These are phyloP conservation scores for Acrossocheilus wenchowensis DNA, from an alignment of 2,797 vertebrate species.

Conservation along the genomic window DNA sequence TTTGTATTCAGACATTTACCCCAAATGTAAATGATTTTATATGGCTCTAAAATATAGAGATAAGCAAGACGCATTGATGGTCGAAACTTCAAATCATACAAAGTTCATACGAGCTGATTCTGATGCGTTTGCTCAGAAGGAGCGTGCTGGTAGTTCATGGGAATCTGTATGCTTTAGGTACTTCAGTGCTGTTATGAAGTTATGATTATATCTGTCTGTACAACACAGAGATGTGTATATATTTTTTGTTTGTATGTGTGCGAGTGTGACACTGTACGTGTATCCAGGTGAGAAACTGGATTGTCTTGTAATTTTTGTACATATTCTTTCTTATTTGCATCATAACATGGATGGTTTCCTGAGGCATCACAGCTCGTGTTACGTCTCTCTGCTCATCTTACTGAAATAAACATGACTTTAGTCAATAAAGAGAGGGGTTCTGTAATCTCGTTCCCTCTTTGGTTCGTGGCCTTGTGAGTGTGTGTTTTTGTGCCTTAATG, in stretches of 20 bases:
- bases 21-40: conserved; percentile 77
- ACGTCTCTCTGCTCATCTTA: background rate
- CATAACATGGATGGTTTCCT: conserved; percentile 67
- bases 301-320: conserved; percentile 71
- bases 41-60: conserved; percentile 68
- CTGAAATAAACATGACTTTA: conserved; percentile 18
- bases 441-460: background rate
- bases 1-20: conserved; percentile 81
- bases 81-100: conserved; percentile 33
- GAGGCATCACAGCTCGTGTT: background rate
- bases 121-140: conserved; percentile 29
- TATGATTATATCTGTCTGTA: conserved; percentile 73
- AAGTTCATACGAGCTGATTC: conserved; percentile 34
- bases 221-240: conserved; percentile 62
- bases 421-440: background rate
- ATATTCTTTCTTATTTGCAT: conserved; percentile 61
- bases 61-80: conserved; percentile 61
- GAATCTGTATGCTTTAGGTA: conserved; percentile 74
- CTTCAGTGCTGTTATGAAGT: conserved; percentile 77
- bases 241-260: conserved; percentile 47
- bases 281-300: conserved; percentile 46
- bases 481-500: conserved; percentile 37
- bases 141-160: conserved; percentile 51
- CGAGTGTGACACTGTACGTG: conserved; percentile 42
- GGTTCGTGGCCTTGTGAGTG: conserved; percentile 19